Evolutionary conservation across 2,113 vertebrate genomes (phyloP).

Genomic region (Setophaga kirtlandii): DNA sequence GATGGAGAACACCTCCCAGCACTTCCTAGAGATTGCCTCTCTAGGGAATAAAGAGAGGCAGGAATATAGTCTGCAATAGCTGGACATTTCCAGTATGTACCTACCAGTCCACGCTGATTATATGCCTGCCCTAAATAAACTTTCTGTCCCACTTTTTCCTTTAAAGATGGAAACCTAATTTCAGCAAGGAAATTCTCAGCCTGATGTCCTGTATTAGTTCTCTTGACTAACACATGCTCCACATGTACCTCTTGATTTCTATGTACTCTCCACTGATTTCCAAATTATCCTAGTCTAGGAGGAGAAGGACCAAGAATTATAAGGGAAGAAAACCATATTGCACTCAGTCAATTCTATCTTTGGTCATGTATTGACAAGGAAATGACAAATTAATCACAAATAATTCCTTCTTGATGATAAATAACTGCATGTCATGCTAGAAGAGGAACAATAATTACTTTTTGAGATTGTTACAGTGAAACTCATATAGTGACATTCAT

Average conservation of each 20-base stretch:
- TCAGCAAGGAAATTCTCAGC: neutral
- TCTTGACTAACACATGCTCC: neutral
- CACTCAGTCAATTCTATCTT: neutral
- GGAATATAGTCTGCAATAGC: neutral
- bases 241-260: neutral
- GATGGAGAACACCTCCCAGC: neutral
- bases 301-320: neutral
- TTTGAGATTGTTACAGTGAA: neutral
- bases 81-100: neutral
- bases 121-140: neutral
- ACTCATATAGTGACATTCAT: neutral
- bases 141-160: neutral
- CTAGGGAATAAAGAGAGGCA: neutral
- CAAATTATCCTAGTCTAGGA: neutral
- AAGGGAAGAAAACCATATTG: neutral
- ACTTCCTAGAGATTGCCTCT: neutral
- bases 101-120: neutral
- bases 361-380: neutral
- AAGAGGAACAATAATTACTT: neutral
- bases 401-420: neutral
- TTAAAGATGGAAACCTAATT: neutral
- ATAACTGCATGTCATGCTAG: neutral
- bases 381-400: neutral
- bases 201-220: neutral
- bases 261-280: neutral